Evolutionary conservation across 2,888 invertebrate genomes (phyloP), one percentile per base, ranked within the genome.

Genomic region (Drosophila tanythrix): DNA sequence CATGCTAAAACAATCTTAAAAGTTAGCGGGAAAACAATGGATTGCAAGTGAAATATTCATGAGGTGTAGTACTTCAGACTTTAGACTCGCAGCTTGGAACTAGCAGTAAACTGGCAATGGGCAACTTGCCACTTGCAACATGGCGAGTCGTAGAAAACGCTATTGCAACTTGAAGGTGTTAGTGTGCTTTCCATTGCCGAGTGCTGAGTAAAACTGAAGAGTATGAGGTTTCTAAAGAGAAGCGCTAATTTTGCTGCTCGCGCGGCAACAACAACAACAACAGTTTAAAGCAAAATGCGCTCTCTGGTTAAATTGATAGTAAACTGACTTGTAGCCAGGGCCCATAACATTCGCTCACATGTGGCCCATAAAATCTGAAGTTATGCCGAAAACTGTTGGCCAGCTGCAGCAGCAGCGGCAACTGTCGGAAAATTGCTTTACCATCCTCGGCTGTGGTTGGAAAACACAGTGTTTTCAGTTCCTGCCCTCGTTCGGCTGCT

Each of bases 41-140:
- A 90, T 90, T 89, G 89, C 86, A 81, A 86, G 84, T 90, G 90
- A 90, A 90, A 89, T 90, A 90, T 90, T 89, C 90, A 90, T 90
- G 88, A 84, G 83, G 55, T 78, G 67, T 59, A 67, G 67, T 70
- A 35, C 70, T 70, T 62, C 43, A 56, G 55, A 56, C 53, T 50
- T 50, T 27, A n/a, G 27, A 50, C 13, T 36, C 8, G 29, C 60
- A 60, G 51, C 60, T 70, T 60, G 76, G 74, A 69, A 69, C 75
- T 48, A 2, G 36, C 36, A 43, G 53, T 38, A 56, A 56, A 33
- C 55, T 60, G 55, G 38, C 55, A 55, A 55, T 38, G n/a, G 56
- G 8, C 38, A 56, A 29, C 56, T 29, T 27, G 77, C 72, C 66
- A 62, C 61, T 61, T 63, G 73, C 78, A 70, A 74, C 74, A 60